Conservation (phyloP, 53 echinoderm and acorn worm genomes). For the Holothuria scabra region DNA sequence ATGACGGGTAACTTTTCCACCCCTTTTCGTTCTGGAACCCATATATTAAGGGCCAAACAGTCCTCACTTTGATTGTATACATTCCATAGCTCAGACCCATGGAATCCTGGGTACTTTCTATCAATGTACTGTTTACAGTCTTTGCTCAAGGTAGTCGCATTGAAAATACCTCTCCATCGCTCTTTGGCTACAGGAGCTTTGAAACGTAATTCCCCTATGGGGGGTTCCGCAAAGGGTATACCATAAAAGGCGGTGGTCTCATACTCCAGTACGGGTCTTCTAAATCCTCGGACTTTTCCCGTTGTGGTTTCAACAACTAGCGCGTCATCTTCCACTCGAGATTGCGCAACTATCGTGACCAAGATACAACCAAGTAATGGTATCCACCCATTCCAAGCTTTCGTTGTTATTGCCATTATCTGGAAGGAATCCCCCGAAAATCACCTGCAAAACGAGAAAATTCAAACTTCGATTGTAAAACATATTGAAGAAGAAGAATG, state of each 20-base stretch:
- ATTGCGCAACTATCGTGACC: background rate
- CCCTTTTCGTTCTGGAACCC: conserved; percentile 62
- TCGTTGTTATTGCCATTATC: no score
- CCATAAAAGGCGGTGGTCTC: conserved; percentile 74
- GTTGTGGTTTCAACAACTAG: conserved; percentile 66
- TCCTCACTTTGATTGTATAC: conserved; percentile 82
- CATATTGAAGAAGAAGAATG: no score
- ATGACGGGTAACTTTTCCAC: conserved; percentile 70
- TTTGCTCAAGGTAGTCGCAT: conserved; percentile 66
- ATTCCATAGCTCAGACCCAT: conserved; percentile 88
- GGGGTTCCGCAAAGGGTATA: conserved; percentile 86
- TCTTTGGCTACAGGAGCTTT: conserved; percentile 64
- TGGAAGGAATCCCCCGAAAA: no score
- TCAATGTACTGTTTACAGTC: conserved; percentile 77
- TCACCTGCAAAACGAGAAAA: no score
- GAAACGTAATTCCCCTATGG: conserved; percentile 68
- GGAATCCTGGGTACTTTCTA: conserved; percentile 64
- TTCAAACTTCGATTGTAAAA: no score
- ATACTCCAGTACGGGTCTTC: conserved; percentile 55
- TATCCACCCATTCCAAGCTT: no score
- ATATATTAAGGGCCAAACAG: conserved; percentile 81
- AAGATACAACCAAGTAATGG: background rate
- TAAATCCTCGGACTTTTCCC: conserved; percentile 71
- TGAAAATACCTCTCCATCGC: conserved; percentile 60
- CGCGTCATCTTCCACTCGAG: conserved; percentile 15